Conservation (phyloP, 1,140 invertebrate genomes). For the Galendromus occidentalis region DNA sequence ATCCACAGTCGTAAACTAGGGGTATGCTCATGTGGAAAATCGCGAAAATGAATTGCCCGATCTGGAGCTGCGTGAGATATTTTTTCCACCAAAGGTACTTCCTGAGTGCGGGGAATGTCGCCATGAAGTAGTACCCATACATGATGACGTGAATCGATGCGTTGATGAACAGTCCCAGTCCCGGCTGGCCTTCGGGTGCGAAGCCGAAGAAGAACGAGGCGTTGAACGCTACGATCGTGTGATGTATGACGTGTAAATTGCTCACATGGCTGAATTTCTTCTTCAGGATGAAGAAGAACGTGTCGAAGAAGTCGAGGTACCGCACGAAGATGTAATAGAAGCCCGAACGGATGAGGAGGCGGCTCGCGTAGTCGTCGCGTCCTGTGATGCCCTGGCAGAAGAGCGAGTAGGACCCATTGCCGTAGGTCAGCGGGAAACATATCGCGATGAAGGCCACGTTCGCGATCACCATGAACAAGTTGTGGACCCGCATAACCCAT, state of each 20-base stretch:
- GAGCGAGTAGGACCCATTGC: not conserved
- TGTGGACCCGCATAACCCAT: conserved; percentile 20
- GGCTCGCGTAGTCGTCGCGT: not conserved
- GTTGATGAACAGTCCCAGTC: conserved; percentile 46
- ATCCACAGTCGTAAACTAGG: conserved; percentile 8
- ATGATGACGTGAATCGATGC: conserved; percentile 74
- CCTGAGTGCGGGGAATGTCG: conserved; percentile 58
- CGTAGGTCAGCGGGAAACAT: not conserved
- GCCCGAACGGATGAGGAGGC: not conserved
- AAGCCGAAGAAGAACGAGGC: conserved; percentile 93
- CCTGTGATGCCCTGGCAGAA: not conserved
- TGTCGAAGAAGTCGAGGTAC: conserved; percentile 29
- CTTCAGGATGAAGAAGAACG: conserved; percentile 30
- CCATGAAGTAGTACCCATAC: conserved; percentile 74
- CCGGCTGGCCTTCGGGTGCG: conserved; percentile 17
- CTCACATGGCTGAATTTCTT: conserved; percentile 31
- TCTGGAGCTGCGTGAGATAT: conserved; percentile 64
- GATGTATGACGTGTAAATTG: conserved; percentile 32
- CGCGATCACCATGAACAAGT: not conserved
- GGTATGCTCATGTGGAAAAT: not conserved
- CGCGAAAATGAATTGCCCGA: conserved; percentile 25
- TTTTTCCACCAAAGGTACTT: conserved; percentile 84
- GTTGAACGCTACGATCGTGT: conserved; percentile 39
- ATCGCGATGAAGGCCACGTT: not conserved
- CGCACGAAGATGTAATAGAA: conserved; percentile 7